Percentiles rank a stretch among this genome's conserved stretches.
Evolutionary conservation across 2,888 invertebrate species (phyloP).

Genomic region (Chelonus formosanus): DNA sequence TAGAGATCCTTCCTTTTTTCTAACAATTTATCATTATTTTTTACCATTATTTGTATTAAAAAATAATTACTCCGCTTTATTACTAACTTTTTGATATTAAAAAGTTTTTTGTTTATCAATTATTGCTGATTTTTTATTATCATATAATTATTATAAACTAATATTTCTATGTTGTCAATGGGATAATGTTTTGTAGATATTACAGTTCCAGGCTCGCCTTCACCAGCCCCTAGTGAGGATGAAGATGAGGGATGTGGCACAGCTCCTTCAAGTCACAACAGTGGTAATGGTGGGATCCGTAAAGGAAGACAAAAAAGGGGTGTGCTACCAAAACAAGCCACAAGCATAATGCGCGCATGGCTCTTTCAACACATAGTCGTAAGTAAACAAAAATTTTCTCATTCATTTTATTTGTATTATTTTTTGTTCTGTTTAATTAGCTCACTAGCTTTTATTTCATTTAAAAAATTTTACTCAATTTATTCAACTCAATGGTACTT

Average conservation of each 20-base stretch:
- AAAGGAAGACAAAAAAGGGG: slow-evolving; percentile 82
- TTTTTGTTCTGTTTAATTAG: no score
- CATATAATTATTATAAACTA: neutral
- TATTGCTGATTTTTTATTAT: neutral
- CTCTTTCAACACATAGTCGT: slow-evolving; percentile 96
- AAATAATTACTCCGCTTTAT: no score
- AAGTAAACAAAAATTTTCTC: slow-evolving; percentile 58
- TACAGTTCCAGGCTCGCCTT: slow-evolving; percentile 69
- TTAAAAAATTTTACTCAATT: no score
- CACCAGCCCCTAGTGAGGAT: slow-evolving; percentile 67
- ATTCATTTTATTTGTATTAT: no score
- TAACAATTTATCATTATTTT: slow-evolving; percentile 10
- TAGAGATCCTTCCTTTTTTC: slow-evolving; percentile 44
- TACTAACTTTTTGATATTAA: neutral
- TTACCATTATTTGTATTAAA: no score
- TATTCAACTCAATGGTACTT: no score
- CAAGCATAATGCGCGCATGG: slow-evolving; percentile 96
- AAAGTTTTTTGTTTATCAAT: slow-evolving; percentile 6
- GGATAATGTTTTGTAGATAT: slow-evolving; percentile 51
- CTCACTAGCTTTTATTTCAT: slow-evolving; percentile 1
- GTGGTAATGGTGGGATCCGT: slow-evolving; percentile 63
- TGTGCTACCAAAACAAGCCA: slow-evolving; percentile 93
- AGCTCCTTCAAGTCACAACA: slow-evolving; percentile 68
- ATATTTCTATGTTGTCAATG: slow-evolving; percentile 11
- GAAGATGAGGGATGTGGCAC: slow-evolving; percentile 63